Conservation (phyloP, 2,113 vertebrate species). For the Dipodomys spectabilis region DNA sequence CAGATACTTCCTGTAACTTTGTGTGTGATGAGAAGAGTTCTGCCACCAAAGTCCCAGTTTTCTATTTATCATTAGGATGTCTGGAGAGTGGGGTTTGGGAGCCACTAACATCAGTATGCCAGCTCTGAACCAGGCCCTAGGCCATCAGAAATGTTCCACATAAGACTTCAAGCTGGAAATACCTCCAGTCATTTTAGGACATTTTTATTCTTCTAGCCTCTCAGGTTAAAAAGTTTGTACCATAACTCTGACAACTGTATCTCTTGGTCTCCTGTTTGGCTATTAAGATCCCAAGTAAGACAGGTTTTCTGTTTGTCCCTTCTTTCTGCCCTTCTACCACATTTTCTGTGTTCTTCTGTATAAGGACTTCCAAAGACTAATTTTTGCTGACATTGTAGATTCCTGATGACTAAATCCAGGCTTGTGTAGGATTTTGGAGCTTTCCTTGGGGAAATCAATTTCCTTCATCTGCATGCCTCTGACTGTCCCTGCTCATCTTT, state of each 20-base stretch:
- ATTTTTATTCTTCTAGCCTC: neutral
- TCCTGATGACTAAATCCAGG: neutral
- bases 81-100: constrained; percentile 2
- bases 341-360: neutral
- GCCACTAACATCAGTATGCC: neutral
- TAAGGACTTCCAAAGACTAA: neutral
- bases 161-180: neutral
- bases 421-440: neutral
- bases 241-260: too few species aligned
- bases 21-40: neutral
- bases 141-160: neutral
- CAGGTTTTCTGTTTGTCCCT: neutral
- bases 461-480: neutral
- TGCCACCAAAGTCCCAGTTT: neutral
- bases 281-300: neutral
- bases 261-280: neutral
- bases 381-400: neutral
- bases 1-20: neutral
- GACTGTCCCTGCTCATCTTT: neutral
- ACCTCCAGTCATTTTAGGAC: neutral
- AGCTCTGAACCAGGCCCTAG: neutral
- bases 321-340: neutral
- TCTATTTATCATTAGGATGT: neutral
- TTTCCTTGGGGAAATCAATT: neutral
- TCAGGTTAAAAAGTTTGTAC: neutral